Conservation (phyloP, 2,888 invertebrate genomes). For the Habroteleia sp. region DNA sequence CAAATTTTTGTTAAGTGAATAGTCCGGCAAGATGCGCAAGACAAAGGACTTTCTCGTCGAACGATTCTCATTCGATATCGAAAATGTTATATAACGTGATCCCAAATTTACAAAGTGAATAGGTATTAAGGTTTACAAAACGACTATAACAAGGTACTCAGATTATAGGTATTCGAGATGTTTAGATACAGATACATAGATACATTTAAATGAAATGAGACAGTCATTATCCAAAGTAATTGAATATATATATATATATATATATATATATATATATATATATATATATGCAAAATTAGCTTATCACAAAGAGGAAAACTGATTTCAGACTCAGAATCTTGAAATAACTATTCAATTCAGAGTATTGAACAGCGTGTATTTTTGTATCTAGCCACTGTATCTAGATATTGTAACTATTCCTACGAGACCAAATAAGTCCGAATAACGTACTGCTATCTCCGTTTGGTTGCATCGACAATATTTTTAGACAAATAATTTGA, state of each 20-base stretch:
- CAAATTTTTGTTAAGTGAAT: neutral
- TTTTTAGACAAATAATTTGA: conserved; percentile 52
- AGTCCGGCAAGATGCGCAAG: no score
- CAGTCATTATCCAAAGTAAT: conserved; percentile 41
- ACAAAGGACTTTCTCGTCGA: no score
- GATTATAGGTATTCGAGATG: conserved; percentile 45
- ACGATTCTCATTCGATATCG: no score
- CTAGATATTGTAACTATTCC: conserved; percentile 57
- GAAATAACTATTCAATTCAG: conserved; percentile 43
- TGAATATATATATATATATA: conserved; percentile 25
- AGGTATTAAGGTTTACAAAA: conserved; percentile 18
- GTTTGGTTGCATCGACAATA: conserved; percentile 57
- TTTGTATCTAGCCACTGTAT: conserved; percentile 64
- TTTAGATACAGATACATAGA: conserved; percentile 59
- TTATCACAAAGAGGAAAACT: conserved; percentile 12
- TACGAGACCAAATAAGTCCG: conserved; percentile 41
- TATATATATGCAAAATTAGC: conserved; percentile 43
- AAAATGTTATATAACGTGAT: no score
- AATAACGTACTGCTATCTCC: conserved; percentile 32
- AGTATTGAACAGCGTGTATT: conserved; percentile 58
- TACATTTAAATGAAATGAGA: conserved; percentile 39
- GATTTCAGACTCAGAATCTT: conserved; percentile 28
- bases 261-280: conserved; percentile 26
- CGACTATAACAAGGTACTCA: conserved; percentile 47
- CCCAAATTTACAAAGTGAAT: conserved; percentile 5